Evolutionary conservation across 2,113 vertebrate species (phyloP).

Genomic region (Hippocampus mohnikei): DNA sequence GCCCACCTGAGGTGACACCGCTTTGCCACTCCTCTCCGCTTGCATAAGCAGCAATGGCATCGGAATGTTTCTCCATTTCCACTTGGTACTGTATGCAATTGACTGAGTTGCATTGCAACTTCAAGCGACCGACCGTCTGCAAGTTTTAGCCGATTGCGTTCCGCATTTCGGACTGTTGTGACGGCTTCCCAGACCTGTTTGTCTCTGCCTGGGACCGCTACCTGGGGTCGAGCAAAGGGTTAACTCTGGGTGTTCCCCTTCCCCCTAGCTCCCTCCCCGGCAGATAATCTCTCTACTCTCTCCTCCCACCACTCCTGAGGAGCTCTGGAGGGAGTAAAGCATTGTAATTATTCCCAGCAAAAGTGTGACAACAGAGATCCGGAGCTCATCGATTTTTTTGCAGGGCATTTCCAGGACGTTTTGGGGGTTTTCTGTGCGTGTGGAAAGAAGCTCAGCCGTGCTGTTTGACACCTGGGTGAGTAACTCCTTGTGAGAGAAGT

Average conservation of each 20-base stretch:
- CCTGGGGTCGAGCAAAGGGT: slow-evolving; percentile 55
- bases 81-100: background rate
- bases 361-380: slow-evolving; percentile 4
- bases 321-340: slow-evolving; percentile 40
- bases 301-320: slow-evolving; percentile 43
- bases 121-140: background rate
- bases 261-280: slow-evolving; percentile 48
- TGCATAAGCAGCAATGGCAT: slow-evolving; percentile 5
- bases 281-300: slow-evolving; percentile 50
- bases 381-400: slow-evolving; percentile 20
- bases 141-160: background rate
- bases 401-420: background rate
- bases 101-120: background rate
- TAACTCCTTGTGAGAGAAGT: slow-evolving; percentile 11
- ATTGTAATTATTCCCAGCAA: slow-evolving; percentile 32
- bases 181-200: background rate
- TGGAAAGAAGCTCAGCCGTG: background rate
- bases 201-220: slow-evolving; percentile 1
- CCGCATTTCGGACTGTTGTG: background rate
- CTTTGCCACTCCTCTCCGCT: background rate
- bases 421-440: background rate
- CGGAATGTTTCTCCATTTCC: slow-evolving; percentile 7
- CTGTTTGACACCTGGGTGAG: slow-evolving; percentile 50
- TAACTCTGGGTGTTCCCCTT: slow-evolving; percentile 61
- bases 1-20: slow-evolving; percentile 22